These are phyloP conservation scores for Chloromyia formosa DNA, from an alignment of 2,888 invertebrate genomes.

Conservation along the genomic window DNA sequence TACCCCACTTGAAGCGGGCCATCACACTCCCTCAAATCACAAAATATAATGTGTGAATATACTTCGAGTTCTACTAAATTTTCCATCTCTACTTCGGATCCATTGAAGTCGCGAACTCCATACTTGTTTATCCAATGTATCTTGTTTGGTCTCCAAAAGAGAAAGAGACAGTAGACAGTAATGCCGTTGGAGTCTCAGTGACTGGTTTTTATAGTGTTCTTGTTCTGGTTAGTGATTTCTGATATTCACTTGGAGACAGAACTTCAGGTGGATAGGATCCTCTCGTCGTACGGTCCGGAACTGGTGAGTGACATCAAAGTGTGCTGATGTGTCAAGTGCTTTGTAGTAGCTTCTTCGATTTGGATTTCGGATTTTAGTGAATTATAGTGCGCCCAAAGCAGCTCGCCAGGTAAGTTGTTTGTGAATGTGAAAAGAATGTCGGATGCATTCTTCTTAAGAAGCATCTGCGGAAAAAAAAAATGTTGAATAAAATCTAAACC, in stretches of 20 bases:
- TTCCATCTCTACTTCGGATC: not conserved
- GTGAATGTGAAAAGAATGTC: too few species aligned
- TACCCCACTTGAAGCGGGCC: constrained; percentile 9
- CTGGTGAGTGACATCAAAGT: constrained; percentile 11
- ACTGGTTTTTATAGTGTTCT: constrained; percentile 15
- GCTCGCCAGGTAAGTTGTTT: too few species aligned
- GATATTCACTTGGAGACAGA: constrained; percentile 40
- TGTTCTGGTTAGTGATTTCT: constrained; percentile 25
- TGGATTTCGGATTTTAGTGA: not conserved
- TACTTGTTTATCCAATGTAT: not conserved
- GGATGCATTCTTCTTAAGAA: too few species aligned
- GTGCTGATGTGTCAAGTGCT: constrained; percentile 42
- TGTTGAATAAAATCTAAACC: too few species aligned
- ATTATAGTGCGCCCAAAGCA: not conserved
- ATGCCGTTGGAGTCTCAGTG: not conserved
- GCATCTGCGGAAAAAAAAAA: too few species aligned
- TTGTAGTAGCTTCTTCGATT: constrained; percentile 5
- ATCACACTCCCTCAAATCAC: not conserved
- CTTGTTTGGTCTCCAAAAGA: not conserved
- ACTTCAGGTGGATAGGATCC: constrained; percentile 38
- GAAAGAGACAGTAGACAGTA: constrained; percentile 6
- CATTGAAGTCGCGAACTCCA: not conserved
- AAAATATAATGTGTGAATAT: not conserved
- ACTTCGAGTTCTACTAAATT: not conserved
- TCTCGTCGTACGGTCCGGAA: not conserved